Percentiles rank a stretch among this genome's conserved stretches.
Evolutionary conservation across 2,113 vertebrate species (phyloP).

Genomic region (Myotis davidii): DNA sequence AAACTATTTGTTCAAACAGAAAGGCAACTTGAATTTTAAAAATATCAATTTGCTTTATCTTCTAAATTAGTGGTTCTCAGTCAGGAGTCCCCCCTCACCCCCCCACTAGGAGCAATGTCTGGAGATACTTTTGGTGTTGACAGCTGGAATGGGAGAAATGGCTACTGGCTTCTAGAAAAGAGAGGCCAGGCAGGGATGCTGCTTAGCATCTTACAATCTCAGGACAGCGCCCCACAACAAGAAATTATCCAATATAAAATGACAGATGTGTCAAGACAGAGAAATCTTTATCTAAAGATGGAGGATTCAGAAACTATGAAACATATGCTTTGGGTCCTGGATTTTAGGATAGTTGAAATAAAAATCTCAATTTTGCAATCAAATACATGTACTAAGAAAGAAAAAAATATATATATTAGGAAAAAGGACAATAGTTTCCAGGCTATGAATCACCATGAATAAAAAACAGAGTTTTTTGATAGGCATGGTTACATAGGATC

Average conservation of each 20-base stretch:
- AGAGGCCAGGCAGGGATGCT: not conserved
- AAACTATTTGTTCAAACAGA: slow-evolving; percentile 9
- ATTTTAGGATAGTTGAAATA: not conserved
- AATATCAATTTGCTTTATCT: not conserved
- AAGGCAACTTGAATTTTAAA: not conserved
- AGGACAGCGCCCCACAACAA: not conserved
- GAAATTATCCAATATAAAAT: not conserved
- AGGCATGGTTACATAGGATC: not conserved
- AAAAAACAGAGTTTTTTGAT: not conserved
- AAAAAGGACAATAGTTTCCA: not conserved
- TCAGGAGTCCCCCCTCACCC: too few species aligned
- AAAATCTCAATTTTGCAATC: not conserved
- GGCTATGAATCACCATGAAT: not conserved
- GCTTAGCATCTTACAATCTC: not conserved
- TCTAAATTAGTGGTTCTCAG: not conserved
- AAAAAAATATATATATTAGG: not conserved
- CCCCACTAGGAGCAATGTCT: not conserved
- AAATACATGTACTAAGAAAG: not conserved
- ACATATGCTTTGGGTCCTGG: not conserved
- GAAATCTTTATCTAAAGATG: not conserved
- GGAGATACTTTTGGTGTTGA: not conserved
- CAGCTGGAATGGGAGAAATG: not conserved
- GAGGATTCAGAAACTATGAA: not conserved
- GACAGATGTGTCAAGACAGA: not conserved
- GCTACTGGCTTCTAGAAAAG: too few species aligned